phyloP scores from a whole-genome alignment of 2,888 invertebrate genomes.

The Tholera decimalis region DNA sequence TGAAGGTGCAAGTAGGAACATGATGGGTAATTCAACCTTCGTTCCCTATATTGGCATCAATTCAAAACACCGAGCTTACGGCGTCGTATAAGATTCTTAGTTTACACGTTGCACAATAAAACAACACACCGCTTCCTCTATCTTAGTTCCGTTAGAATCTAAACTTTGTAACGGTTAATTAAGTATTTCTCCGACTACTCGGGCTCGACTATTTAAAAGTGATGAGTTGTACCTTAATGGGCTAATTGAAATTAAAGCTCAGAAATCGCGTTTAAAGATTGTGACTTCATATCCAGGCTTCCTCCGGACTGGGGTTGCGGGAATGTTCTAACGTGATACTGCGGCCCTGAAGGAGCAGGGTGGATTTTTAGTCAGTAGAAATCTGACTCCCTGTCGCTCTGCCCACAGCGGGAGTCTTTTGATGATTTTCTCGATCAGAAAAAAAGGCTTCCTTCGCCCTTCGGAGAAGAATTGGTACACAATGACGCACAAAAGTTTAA shows the following conservation, averaged over 20 bases:
- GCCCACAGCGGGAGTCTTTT: too few species aligned
- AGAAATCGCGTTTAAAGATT: slow-evolving; percentile 8
- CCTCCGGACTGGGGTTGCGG: too few species aligned
- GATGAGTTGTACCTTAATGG: slow-evolving; percentile 2
- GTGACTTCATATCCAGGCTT: not conserved
- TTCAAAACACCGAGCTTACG: not conserved
- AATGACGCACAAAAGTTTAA: not conserved
- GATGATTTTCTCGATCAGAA: too few species aligned
- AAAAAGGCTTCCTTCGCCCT: too few species aligned
- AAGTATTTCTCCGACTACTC: not conserved
- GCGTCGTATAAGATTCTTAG: not conserved
- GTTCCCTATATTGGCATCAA: not conserved
- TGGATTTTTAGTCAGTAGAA: too few species aligned
- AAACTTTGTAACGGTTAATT: not conserved
- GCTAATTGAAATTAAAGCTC: slow-evolving; percentile 21
- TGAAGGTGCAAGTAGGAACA: not conserved
- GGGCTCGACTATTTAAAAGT: slow-evolving; percentile 1
- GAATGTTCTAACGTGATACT: too few species aligned
- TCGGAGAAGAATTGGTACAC: not conserved
- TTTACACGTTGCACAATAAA: not conserved
- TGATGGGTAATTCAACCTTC: not conserved
- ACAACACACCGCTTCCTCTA: not conserved
- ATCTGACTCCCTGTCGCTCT: too few species aligned
- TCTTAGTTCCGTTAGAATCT: not conserved
- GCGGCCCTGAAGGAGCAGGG: too few species aligned